Percentiles rank a stretch among this genome's conserved stretches.
Evolutionary conservation across 2,113 vertebrate species (phyloP).

Genomic region (Pionites leucogaster): DNA sequence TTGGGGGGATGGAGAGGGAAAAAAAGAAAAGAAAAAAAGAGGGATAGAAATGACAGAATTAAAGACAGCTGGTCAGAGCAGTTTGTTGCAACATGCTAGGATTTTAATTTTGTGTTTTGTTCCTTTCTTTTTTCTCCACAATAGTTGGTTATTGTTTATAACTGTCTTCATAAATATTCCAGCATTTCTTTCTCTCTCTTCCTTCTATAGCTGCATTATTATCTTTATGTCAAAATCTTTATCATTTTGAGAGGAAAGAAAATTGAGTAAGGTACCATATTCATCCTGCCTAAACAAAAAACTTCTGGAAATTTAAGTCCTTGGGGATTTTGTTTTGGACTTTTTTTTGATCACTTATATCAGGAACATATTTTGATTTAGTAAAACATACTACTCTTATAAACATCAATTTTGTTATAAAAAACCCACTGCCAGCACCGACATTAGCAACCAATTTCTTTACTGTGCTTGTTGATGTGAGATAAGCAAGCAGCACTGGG

Average conservation of each 20-base stretch:
- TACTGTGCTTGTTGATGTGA: no score
- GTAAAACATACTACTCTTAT: not conserved
- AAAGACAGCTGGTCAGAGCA: not conserved
- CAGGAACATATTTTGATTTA: not conserved
- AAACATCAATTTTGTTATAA: no score
- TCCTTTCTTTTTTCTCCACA: not conserved
- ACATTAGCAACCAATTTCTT: no score
- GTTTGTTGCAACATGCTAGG: not conserved
- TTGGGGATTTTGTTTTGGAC: not conserved
- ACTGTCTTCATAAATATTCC: not conserved
- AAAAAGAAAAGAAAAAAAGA: not conserved
- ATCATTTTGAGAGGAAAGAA: not conserved
- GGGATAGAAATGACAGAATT: not conserved
- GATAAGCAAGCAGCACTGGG: no score
- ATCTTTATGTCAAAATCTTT: not conserved
- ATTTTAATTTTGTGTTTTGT: not conserved
- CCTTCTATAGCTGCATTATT: not conserved
- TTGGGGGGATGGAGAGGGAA: rapidly evolving
- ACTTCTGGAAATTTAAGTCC: not conserved
- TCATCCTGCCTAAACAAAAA: not conserved
- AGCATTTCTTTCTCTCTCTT: not conserved
- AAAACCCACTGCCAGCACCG: no score
- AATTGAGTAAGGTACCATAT: not conserved
- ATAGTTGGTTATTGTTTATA: not conserved
- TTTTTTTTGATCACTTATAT: not conserved